Conservation (phyloP, 2,888 invertebrate species). For the Malachius bipustulatus region DNA sequence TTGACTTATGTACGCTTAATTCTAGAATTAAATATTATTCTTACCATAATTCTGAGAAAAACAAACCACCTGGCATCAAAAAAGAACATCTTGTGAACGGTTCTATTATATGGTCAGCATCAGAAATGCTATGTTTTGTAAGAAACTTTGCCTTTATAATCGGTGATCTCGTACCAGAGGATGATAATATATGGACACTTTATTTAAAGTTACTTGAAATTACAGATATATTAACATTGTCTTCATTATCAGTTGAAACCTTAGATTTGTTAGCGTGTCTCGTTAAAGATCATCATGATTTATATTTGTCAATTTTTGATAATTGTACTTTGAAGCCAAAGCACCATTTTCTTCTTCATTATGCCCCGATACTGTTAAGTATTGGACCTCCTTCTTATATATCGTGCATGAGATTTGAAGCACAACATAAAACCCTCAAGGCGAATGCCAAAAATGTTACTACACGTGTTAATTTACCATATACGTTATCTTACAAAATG, state of each 20-base stretch:
- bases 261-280: slow-evolving; percentile 4
- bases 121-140: slow-evolving; percentile 14
- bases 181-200: slow-evolving; percentile 11
- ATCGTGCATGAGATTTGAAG: slow-evolving; percentile 5
- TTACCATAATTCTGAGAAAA: slow-evolving; percentile 13
- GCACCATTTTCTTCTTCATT: slow-evolving; percentile 7
- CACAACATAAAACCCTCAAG: slow-evolving; percentile 3
- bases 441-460: not conserved
- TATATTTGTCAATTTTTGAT: slow-evolving; percentile 5
- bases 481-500: not conserved
- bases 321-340: slow-evolving; percentile 6
- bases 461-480: slow-evolving; percentile 4
- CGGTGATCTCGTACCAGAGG: slow-evolving; percentile 12
- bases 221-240: slow-evolving; percentile 6
- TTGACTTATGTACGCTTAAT: slow-evolving; percentile 9
- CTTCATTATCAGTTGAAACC: slow-evolving; percentile 3
- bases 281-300: slow-evolving; percentile 4
- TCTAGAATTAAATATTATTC: slow-evolving; percentile 13
- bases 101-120: slow-evolving; percentile 12
- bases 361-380: not conserved
- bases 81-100: slow-evolving; percentile 14
- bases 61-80: slow-evolving; percentile 12
- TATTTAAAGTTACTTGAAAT: slow-evolving; percentile 12
- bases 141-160: slow-evolving; percentile 12
- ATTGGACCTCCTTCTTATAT: not conserved